Percentiles rank a stretch among this genome's conserved stretches.
phyloP scores from a whole-genome alignment of 2,888 invertebrate species.

The Isoperla grammatica region DNA sequence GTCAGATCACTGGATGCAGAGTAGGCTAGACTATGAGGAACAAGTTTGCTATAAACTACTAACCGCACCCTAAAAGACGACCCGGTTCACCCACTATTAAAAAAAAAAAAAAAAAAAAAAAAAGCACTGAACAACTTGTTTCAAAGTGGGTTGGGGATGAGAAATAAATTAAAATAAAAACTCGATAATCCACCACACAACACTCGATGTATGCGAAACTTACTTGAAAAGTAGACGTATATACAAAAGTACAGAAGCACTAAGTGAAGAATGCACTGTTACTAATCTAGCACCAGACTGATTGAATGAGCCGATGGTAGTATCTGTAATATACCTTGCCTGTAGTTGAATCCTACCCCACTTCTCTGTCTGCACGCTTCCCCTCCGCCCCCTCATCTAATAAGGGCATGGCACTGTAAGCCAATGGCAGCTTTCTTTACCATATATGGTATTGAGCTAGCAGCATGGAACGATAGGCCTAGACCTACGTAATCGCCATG shows the following conservation, averaged over 20 bases:
- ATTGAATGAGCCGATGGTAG: conserved; percentile 28
- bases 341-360: conserved; percentile 40
- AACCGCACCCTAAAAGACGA: neutral
- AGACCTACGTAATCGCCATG: conserved; percentile 7
- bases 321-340: conserved; percentile 28
- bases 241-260: neutral
- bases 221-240: conserved; percentile 7
- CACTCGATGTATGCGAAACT: neutral
- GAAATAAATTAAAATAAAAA: neutral
- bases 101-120: neutral
- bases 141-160: neutral
- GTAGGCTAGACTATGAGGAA: neutral
- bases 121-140: neutral
- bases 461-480: conserved; percentile 22
- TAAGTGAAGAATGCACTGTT: conserved; percentile 4
- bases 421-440: conserved; percentile 69
- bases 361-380: conserved; percentile 41
- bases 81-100: conserved; percentile 3
- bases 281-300: conserved; percentile 18
- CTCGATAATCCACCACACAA: neutral
- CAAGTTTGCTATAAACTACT: neutral
- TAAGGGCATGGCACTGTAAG: conserved; percentile 35
- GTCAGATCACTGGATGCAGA: neutral
- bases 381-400: conserved; percentile 44
- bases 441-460: conserved; percentile 64